These are phyloP conservation scores for Amphiura filiformis DNA, from an alignment of 35 echinoderm and acorn worm species.

Conservation along the genomic window DNA sequence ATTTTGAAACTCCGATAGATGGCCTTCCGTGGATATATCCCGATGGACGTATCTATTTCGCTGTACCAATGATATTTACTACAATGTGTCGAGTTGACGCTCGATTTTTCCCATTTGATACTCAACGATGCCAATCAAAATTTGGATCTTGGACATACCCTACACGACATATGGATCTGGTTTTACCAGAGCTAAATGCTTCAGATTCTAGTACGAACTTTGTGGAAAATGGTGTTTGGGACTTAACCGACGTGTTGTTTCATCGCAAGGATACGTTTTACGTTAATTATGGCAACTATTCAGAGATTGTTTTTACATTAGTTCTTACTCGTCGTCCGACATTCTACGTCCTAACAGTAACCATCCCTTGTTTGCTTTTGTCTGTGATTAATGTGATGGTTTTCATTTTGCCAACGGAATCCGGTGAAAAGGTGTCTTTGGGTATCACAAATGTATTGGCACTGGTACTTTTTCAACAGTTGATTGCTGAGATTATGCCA, in stretches of 20 bases:
- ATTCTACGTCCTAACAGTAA: constrained; percentile 81
- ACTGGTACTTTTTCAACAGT: constrained; percentile 70
- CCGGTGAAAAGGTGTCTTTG: constrained; percentile 84
- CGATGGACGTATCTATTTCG: neutral
- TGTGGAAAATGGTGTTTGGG: neutral
- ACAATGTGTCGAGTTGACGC: neutral
- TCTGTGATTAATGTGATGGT: constrained; percentile 79
- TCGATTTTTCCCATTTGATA: neutral
- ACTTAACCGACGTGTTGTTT: neutral
- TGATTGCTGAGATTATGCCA: constrained; percentile 90
- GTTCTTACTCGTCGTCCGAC: constrained; percentile 42
- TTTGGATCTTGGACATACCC: neutral
- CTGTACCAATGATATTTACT: neutral
- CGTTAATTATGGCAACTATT: too few relatives aligned
- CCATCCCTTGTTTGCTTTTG: constrained; percentile 72
- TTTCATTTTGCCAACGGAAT: constrained; percentile 86
- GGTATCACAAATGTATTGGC: constrained; percentile 81
- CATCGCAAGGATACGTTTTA: too few relatives aligned
- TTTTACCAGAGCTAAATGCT: neutral
- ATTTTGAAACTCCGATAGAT: neutral
- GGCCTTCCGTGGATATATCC: neutral
- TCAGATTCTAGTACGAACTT: neutral
- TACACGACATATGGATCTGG: neutral
- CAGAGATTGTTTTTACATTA: too few relatives aligned
- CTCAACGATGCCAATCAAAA: neutral